Evolutionary conservation across 2,797 vertebrate genomes (phyloP).

Genomic region (Myoxocephalus aenaeus): DNA sequence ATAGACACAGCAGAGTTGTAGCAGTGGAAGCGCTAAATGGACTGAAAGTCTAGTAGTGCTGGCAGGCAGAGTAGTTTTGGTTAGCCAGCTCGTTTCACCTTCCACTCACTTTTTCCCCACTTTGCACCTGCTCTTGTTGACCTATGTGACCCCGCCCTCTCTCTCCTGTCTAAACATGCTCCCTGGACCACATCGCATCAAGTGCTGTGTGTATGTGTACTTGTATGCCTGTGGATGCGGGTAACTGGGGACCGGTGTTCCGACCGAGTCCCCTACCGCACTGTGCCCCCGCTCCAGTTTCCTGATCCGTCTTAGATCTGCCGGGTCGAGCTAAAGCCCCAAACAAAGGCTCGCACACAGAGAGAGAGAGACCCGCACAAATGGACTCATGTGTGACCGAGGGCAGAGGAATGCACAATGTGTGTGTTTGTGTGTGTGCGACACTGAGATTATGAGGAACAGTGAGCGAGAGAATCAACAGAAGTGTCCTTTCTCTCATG

Average conservation of each 20-base stretch:
- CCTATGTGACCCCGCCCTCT: not conserved
- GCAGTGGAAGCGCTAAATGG: not conserved
- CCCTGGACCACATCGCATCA: not conserved
- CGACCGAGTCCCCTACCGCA: not conserved
- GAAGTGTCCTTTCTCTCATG: constrained; percentile 33
- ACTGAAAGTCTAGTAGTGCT: not conserved
- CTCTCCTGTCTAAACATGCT: no score
- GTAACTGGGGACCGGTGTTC: constrained; percentile 10
- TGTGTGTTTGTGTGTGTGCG: constrained; percentile 21
- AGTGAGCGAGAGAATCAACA: constrained; percentile 38
- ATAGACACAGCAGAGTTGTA: not conserved
- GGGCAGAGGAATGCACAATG: constrained; percentile 53
- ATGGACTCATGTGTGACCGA: constrained; percentile 58
- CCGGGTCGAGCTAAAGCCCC: constrained; percentile 66
- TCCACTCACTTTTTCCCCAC: not conserved
- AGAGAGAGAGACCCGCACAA: constrained; percentile 47
- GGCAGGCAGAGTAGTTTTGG: not conserved
- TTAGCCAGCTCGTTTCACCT: not conserved
- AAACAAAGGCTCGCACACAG: constrained; percentile 71
- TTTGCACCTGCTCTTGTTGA: not conserved
- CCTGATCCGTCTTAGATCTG: constrained; percentile 72
- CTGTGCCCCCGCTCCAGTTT: constrained; percentile 58
- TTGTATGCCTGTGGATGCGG: not conserved
- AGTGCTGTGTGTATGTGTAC: not conserved
- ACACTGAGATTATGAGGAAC: constrained; percentile 35